Percentiles rank a stretch among this genome's conserved stretches.
Evolutionary conservation across 2,113 vertebrate species (phyloP).

Genomic region (Pimephales promelas): DNA sequence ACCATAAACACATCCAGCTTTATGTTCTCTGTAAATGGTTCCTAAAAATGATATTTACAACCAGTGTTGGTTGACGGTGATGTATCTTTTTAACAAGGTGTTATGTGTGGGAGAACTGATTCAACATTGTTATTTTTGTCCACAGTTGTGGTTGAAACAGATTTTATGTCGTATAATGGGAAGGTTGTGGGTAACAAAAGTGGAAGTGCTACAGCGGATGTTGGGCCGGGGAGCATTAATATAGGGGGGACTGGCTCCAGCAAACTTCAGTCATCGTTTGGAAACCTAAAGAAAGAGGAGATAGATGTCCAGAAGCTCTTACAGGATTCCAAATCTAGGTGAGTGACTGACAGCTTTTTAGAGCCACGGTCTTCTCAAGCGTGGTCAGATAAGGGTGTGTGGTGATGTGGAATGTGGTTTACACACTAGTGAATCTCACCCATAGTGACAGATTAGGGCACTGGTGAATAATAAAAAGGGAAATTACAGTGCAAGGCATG

Average conservation of each 20-base stretch:
- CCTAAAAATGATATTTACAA: no score
- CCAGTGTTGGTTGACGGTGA: no score
- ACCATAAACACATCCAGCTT: background rate
- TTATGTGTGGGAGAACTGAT: background rate
- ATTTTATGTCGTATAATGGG: conserved; percentile 85
- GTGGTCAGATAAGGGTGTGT: background rate
- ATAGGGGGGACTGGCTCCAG: conserved; percentile 72
- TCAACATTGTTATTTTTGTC: conserved; percentile 39
- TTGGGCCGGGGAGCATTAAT: conserved; percentile 72
- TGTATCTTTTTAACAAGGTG: background rate
- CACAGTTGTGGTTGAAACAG: conserved; percentile 81
- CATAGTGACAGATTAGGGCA: background rate
- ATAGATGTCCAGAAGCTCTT: conserved; percentile 86
- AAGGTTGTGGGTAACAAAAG: conserved; percentile 77
- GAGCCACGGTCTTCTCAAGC: background rate
- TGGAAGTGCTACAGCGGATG: conserved; percentile 68
- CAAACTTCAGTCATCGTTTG: conserved; percentile 86
- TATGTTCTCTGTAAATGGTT: background rate
- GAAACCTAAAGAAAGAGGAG: conserved; percentile 88
- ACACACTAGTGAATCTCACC: background rate
- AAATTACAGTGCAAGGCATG: conserved; percentile 12
- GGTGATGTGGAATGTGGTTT: background rate
- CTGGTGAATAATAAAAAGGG: conserved; percentile 23
- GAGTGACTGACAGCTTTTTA: background rate
- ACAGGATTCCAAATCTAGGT: conserved; percentile 79